These are phyloP conservation scores for Siniperca scherzeri DNA, from an alignment of 2,797 vertebrate species.

Conservation along the genomic window DNA sequence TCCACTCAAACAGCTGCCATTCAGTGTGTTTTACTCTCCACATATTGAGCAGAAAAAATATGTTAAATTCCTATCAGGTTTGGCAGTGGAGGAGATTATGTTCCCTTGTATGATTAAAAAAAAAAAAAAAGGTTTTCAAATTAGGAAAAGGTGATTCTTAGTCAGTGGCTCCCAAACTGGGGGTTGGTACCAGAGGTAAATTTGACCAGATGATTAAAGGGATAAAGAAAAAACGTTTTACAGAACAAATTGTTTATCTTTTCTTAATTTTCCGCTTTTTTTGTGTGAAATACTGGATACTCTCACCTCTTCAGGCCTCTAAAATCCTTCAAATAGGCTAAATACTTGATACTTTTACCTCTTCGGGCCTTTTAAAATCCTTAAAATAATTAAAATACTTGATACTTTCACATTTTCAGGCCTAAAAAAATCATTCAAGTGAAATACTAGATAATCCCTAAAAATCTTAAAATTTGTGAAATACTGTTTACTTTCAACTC, in stretches of 20 bases:
- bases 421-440: not conserved
- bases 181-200: not conserved
- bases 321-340: not conserved
- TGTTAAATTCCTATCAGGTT: not conserved
- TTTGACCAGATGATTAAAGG: not conserved
- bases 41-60: not conserved
- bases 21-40: too few species aligned
- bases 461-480: too few species aligned
- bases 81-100: not conserved
- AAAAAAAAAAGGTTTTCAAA: not conserved
- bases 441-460: too few species aligned
- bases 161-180: not conserved
- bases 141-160: not conserved
- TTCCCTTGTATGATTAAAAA: not conserved
- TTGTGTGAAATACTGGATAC: not conserved
- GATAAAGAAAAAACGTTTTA: not conserved
- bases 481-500: not conserved
- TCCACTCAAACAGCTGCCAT: not conserved
- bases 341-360: not conserved
- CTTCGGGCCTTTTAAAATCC: not conserved
- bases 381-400: not conserved
- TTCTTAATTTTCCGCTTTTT: not conserved
- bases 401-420: not conserved
- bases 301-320: not conserved
- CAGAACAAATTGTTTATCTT: not conserved